A percentile compares a stretch with the other conserved stretches of the same genome.
These are phyloP conservation scores for Sinocyclocheilus maitianheensis DNA, from an alignment of 2,113 vertebrate genomes.

Conservation along the genomic window DNA sequence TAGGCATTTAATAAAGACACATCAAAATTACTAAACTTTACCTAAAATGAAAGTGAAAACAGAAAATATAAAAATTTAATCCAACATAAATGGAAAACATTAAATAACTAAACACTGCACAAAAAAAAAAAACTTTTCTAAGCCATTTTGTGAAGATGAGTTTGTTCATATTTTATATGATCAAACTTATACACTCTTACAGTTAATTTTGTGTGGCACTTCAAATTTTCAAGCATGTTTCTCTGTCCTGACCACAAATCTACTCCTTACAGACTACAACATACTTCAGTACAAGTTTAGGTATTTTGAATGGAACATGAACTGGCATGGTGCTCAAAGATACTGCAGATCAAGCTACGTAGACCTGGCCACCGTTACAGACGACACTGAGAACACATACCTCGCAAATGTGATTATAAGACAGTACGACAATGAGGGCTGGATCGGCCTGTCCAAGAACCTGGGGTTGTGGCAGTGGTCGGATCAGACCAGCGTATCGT, in stretches of 20 bases:
- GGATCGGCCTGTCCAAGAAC: constrained; percentile 2
- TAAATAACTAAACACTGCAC: no score
- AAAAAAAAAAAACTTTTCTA: no score
- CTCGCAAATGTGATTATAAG: fast-evolving
- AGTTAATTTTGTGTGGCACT: no score
- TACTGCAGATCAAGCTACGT: background rate
- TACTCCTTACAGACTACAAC: background rate
- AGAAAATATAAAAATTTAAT: no score
- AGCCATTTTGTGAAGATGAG: no score
- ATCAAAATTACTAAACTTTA: no score
- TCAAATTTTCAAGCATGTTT: background rate
- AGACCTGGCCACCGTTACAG: background rate
- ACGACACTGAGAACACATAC: background rate
- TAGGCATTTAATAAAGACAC: no score
- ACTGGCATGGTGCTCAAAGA: background rate
- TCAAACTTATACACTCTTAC: no score
- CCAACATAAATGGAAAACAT: no score
- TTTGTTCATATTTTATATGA: no score
- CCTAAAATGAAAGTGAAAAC: no score
- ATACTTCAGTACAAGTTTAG: background rate
- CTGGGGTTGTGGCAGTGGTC: background rate
- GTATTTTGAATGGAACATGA: background rate
- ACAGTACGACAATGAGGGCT: background rate
- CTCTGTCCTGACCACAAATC: no score
- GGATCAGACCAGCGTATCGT: background rate